Evolutionary conservation across 2,113 vertebrate species (phyloP), one percentile per base, ranked within the genome.

Genomic region (Holacanthus passer): DNA sequence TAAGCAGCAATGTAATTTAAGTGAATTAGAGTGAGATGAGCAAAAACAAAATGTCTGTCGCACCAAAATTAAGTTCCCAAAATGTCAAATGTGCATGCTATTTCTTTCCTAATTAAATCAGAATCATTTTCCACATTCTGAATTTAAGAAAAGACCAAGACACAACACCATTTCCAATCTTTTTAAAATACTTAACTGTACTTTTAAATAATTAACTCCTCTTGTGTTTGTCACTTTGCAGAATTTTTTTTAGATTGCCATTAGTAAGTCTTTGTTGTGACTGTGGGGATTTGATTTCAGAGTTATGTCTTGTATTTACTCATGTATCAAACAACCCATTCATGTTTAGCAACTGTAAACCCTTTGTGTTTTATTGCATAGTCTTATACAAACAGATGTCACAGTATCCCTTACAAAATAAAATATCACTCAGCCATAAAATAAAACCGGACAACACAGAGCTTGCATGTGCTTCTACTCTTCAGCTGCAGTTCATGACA

Each of bases 331-430:
- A 32, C 19, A 62, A 65, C 6, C 19, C 7, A 45, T 24, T 55
- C 35, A 60, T 39, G 14, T 70, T 47, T 29, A 2, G 2, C 39
- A 56, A 45, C 1, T 39, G 17, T 55, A 66, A 73, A 60, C 19
- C 22, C 3, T 35, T 68, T 37, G 52, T 22, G 4, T 41, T 86
- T 89, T 84, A 87, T 68, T 84, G 50, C 48, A 69, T 35, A 37
- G 48, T 69, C 31, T 67, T 69, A 4, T 17, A 31, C 77, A 75
- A 77, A 68, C 1, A 37, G 14, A 69, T 59, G 31, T 31, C 58
- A 60, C 20, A 41, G 16, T 48, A 41, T 73, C 60, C 12, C 45
- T 48, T 27, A 66, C 19, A 50, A 81, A 69, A 83, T 58, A 9
- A 80, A 77, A 77, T 7, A 19, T 29, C 27, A 14, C 27, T 47